A percentile compares a stretch with the other conserved stretches of the same genome.
These are phyloP conservation scores for Paguma larvata DNA, from an alignment of 2,797 vertebrate genomes.

Conservation along the genomic window DNA sequence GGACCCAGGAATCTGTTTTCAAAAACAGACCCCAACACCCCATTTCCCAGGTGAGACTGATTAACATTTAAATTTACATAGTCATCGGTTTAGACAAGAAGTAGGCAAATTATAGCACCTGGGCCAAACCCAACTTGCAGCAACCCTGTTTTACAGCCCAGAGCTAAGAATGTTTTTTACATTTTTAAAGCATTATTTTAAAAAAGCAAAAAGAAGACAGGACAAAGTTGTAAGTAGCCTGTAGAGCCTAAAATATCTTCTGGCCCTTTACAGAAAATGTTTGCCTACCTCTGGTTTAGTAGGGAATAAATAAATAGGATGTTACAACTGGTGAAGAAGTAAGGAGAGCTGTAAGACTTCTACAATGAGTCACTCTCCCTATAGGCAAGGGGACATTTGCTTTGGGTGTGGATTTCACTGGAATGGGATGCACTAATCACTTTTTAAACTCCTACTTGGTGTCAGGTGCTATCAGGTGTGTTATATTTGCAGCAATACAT, in stretches of 20 bases:
- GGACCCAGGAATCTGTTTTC: constrained; percentile 6
- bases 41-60: background rate
- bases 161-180: background rate
- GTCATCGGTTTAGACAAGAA: background rate
- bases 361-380: background rate
- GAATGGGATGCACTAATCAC: background rate
- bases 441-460: background rate
- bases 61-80: background rate
- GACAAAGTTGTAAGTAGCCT: background rate
- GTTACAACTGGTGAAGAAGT: background rate
- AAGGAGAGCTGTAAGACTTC: background rate
- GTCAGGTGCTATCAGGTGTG: background rate
- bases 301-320: background rate
- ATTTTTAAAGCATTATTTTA: constrained; percentile 17
- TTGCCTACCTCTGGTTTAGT: background rate
- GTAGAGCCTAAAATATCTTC: background rate
- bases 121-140: background rate
- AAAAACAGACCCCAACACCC: background rate
- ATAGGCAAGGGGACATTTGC: background rate
- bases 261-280: background rate
- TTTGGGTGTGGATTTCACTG: background rate
- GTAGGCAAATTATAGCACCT: background rate
- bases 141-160: background rate
- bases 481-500: background rate
- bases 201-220: background rate